These are phyloP conservation scores for Catagonus wagneri DNA, from an alignment of 2,113 vertebrate genomes.

Conservation along the genomic window DNA sequence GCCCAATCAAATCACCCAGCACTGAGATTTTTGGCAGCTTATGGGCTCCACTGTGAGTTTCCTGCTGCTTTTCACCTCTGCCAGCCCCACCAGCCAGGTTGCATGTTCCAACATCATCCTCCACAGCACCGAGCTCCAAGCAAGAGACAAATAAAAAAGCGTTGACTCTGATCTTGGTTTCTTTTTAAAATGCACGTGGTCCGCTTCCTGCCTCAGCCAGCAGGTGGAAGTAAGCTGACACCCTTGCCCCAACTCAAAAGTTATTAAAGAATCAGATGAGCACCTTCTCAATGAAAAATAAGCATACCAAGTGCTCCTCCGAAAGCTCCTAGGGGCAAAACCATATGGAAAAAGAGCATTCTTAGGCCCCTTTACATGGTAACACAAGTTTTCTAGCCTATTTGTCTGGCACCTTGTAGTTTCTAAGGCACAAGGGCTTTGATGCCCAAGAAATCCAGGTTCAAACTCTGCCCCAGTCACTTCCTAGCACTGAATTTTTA, in stretches of 20 bases:
- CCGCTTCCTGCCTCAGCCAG: not conserved
- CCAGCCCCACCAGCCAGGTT: not conserved
- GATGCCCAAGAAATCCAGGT: not conserved
- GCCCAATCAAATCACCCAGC: constrained; percentile 29
- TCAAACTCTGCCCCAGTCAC: not conserved
- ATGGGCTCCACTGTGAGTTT: not conserved
- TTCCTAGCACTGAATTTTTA: not conserved
- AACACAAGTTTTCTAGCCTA: not conserved
- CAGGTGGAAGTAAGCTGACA: not conserved
- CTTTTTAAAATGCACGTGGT: not conserved
- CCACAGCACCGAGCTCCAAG: not conserved
- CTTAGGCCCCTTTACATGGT: accelerated
- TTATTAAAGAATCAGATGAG: not conserved
- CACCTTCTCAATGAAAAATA: not conserved
- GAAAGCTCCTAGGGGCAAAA: not conserved
- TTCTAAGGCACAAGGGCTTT: not conserved
- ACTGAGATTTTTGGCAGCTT: constrained; percentile 46
- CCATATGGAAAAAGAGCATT: not conserved
- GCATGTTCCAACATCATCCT: not conserved
- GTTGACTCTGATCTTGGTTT: not conserved
- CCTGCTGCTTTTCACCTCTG: not conserved
- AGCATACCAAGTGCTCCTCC: not conserved
- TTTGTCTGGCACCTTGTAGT: not conserved
- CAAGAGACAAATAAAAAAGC: not conserved
- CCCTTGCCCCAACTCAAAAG: not conserved